Conservation (phyloP, 2,888 invertebrate genomes). For the Ormyrus nitidulus region DNA sequence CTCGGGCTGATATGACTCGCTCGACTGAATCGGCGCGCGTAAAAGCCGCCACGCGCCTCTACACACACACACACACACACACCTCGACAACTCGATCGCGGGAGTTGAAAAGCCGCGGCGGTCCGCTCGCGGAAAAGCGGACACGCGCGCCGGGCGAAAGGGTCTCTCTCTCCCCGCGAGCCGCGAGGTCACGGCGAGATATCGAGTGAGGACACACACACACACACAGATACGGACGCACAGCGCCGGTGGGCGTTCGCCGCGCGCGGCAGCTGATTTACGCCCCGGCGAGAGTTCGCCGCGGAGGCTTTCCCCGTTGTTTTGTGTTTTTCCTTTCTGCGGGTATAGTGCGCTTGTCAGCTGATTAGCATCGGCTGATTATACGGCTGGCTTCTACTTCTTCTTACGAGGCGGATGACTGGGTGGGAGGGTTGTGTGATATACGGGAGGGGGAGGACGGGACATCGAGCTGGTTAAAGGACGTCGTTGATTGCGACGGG, state of each 20-base stretch:
- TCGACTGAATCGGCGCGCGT: too few relatives aligned
- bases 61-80: too few relatives aligned
- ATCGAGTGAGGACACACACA: too few relatives aligned
- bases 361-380: slow-evolving; percentile 38
- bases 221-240: too few relatives aligned
- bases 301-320: not conserved
- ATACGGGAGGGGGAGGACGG: slow-evolving; percentile 2
- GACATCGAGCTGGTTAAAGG: not conserved
- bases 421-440: slow-evolving; percentile 1
- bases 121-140: slow-evolving; percentile 23
- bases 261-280: slow-evolving; percentile 27
- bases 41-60: too few relatives aligned
- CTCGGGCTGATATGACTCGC: too few relatives aligned
- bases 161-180: not conserved
- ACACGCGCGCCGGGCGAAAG: slow-evolving; percentile 12
- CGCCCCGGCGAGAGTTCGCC: not conserved
- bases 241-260: not conserved
- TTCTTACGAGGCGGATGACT: not conserved
- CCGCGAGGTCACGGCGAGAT: slow-evolving; percentile 35
- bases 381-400: slow-evolving; percentile 18
- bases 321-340: not conserved
- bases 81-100: too few relatives aligned
- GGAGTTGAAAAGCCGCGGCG: not conserved
- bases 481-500: not conserved
- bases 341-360: slow-evolving; percentile 3